Base-by-base conservation (phyloP, 2,888 invertebrate genomes). In the Scaeva pyrastri region DNA sequence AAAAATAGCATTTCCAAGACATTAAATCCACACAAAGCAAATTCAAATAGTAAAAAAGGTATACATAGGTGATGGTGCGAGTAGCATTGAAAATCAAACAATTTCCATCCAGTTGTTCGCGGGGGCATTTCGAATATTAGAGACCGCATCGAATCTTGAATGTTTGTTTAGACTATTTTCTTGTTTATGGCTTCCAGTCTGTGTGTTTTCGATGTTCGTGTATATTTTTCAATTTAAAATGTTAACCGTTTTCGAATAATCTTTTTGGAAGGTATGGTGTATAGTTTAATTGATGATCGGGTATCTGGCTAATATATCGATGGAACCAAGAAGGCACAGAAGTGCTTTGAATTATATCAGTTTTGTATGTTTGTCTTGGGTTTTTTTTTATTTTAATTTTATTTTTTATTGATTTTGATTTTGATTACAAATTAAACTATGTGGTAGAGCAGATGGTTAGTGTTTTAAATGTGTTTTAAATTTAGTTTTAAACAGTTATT, bases 171-270 rank as follows among this genome's bases (percentile, higher is more conserved):
- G 50, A 75, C 36, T 75, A 66, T 26, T 16, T 66, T 48, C 48
- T 48, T 85, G 84, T 85, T 85, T 85, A 85, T 62, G 68, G 72
- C n/a, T 80, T 76, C 36, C 26, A 36, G 26, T 48, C 16, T 19
- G 1, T 19, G 45, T 73, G 31, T 70, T 70, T 68, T 52, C 26
- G 12, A 21, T n/a, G 6, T 14, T 48, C 45, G 48, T 50, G 48
- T 50, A 21, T 52, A 26, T 39, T 19, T 12, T 48, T n/a, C n/a
- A n/a, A 71, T 75, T 70, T 64, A 36, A 77, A 77, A 72, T 66
- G 68, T 79, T 70, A 70, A 56, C 80, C 19, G 19, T 31, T 55
- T 19, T 12, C 36, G 21, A 26, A 31, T 12, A 66, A 62, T 75
- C 50, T 58, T 43, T 6, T 43, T 6, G 6, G n/a, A 6, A 5